These are phyloP conservation scores for Heliothis virescens DNA, from an alignment of 1,140 invertebrate species.

Conservation along the genomic window DNA sequence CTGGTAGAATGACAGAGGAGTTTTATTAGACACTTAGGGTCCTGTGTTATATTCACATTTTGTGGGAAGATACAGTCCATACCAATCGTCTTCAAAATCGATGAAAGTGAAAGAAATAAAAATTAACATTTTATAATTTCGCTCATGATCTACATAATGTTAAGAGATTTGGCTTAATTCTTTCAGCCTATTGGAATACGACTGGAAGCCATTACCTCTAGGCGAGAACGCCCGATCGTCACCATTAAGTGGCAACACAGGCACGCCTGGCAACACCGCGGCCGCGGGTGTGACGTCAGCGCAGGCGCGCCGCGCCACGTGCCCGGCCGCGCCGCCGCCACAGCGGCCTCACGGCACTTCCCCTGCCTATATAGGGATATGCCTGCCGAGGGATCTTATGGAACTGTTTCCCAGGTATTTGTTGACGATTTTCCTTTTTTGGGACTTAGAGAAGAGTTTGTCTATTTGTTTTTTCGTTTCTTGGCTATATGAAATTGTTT, in stretches of 20 bases:
- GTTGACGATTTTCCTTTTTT: background rate
- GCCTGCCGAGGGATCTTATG: constrained; percentile 90
- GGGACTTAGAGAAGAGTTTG: too few relatives aligned
- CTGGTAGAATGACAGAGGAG: too few relatives aligned
- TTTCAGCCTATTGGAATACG: constrained; percentile 79
- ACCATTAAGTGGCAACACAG: background rate
- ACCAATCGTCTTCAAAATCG: too few relatives aligned
- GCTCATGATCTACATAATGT: too few relatives aligned
- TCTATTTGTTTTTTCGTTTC: too few relatives aligned
- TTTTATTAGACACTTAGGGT: too few relatives aligned
- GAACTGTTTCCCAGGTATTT: constrained; percentile 89
- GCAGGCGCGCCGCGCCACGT: constrained; percentile 37
- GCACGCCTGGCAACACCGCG: constrained; percentile 16
- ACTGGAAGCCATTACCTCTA: constrained; percentile 79
- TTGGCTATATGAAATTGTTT: too few relatives aligned
- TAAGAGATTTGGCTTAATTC: background rate
- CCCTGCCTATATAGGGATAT: constrained; percentile 91
- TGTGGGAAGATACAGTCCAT: too few relatives aligned
- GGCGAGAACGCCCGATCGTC: constrained; percentile 47
- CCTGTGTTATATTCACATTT: too few relatives aligned
- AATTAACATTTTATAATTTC: too few relatives aligned
- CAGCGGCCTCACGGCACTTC: constrained; percentile 36
- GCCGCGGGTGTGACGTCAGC: constrained; percentile 6
- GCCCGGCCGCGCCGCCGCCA: constrained; percentile 49
- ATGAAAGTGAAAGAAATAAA: too few relatives aligned